phyloP scores from a whole-genome alignment of 37 sponge, comb jelly and placozoan species.

The Axinella damicornis region DNA sequence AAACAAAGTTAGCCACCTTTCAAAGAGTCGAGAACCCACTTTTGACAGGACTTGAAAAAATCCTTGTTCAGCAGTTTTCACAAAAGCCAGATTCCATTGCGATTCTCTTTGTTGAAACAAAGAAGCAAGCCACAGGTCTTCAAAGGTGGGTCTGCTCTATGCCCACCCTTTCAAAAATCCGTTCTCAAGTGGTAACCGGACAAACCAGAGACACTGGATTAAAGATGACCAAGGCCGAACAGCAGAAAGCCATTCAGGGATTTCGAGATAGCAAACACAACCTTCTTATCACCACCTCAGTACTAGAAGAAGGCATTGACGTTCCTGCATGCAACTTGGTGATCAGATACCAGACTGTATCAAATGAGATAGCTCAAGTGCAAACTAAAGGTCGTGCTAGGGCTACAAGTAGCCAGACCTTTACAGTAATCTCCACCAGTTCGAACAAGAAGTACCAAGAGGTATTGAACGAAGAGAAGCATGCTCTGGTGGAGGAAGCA shows the following conservation, averaged over 20 bases:
- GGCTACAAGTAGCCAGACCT: constrained; percentile 48
- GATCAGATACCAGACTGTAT: constrained; percentile 67
- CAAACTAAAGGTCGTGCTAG: constrained; percentile 80
- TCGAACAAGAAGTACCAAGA: constrained; percentile 34
- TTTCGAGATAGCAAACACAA: constrained; percentile 56
- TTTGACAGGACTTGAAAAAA: constrained; percentile 5
- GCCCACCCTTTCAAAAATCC: not conserved
- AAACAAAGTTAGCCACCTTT: constrained; percentile 10
- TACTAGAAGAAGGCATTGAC: constrained; percentile 83
- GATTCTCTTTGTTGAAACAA: constrained; percentile 52
- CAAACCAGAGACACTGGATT: constrained; percentile 18
- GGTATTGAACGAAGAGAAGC: constrained; percentile 54
- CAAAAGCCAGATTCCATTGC: constrained; percentile 18
- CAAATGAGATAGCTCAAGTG: constrained; percentile 71
- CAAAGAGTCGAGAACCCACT: constrained; percentile 39
- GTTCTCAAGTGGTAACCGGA: constrained; percentile 5
- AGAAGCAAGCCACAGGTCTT: constrained; percentile 16
- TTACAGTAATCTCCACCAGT: constrained; percentile 39
- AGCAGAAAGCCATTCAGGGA: constrained; percentile 39
- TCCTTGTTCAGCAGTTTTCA: constrained; percentile 32
- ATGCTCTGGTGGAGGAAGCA: constrained; percentile 3
- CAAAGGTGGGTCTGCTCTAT: constrained; percentile 21
- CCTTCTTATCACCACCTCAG: constrained; percentile 74
- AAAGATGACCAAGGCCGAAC: constrained; percentile 61
- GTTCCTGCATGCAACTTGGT: constrained; percentile 78